Base-by-base conservation (phyloP, 1,140 invertebrate genomes). In the Drosophila ironensis region DNA sequence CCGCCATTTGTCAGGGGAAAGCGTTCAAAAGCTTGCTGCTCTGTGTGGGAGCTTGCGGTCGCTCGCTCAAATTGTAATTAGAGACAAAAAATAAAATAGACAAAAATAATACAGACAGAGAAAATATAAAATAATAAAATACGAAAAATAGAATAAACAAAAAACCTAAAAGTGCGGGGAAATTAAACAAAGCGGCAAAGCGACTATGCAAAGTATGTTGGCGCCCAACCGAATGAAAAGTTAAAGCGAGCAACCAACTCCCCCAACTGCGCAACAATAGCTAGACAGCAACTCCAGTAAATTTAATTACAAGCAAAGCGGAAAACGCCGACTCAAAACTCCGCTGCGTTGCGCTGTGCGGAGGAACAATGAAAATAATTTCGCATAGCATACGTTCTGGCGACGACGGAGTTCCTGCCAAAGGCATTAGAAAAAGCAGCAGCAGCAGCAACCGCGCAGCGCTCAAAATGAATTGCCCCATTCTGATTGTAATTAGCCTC, bases 401-500 rank as follows among this genome's bases (percentile, higher is more conserved):
- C 48, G 54, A 27, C 41, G 56, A 40, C 25, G 24, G 24, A 38
- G 9, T 17, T 42, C 57, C 53, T 24, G 17, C 16, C 19, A 17
- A 17, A 12, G 40, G 20, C 35, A 24, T 11, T 3, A 59, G 56
- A 19, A 60, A 60, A 57, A 37, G 47, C 28, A 17, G 28, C 19
- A 30, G 47, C 41, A 24, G 24, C 24, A 37, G 51, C 57, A 40
- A 46, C 46, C 71, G 52, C 24, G 45, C 42, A 42, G 11, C 68
- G 45, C 25, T 69, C 41, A 82, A 72, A 81, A 88, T 86, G 88
- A 87, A 84, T 84, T 89, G 88, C 72, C 88, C 88, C 74, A 84
- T 89, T 88, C 78, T 89, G 72, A 74, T 89, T 72, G 78, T 89
- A 89, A 89, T 89, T 89, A 89, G 84, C 81, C 77, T 89, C 20